A percentile compares a stretch with the other conserved stretches of the same genome.
Conservation (phyloP, 2,888 invertebrate genomes). For the Meiosimyza platycephala region DNA sequence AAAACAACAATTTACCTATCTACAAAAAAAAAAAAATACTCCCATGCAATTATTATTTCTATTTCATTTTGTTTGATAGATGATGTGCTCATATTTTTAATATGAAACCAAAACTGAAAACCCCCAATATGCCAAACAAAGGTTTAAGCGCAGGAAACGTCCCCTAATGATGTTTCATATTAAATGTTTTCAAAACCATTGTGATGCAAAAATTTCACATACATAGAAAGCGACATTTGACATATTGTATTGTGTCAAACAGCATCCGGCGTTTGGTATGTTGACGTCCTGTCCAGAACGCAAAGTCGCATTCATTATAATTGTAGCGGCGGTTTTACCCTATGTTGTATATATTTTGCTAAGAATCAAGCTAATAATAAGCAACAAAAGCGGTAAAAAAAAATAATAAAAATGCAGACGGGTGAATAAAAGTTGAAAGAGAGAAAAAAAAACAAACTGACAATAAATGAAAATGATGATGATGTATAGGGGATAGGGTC, state of each 20-base stretch:
- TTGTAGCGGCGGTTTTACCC: slow-evolving; percentile 4
- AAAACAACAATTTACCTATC: too few species aligned
- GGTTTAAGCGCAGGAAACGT: not conserved
- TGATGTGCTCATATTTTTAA: too few species aligned
- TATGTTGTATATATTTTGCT: slow-evolving; percentile 19
- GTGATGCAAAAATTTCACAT: slow-evolving; percentile 18
- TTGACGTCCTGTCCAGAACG: too few species aligned
- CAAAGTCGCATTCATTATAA: slow-evolving; percentile 2
- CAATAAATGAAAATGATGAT: not conserved
- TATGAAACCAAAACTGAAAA: not conserved
- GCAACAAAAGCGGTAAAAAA: slow-evolving; percentile 29
- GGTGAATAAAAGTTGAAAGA: not conserved
- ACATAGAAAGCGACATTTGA: slow-evolving; percentile 14
- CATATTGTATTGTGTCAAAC: slow-evolving; percentile 23
- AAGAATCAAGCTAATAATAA: slow-evolving; percentile 44
- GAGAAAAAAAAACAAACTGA: slow-evolving; percentile 15
- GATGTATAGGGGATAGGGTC: slow-evolving; percentile 15
- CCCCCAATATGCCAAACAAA: not conserved
- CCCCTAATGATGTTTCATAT: not conserved
- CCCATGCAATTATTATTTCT: too few species aligned
- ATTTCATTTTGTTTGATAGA: too few species aligned
- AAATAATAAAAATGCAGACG: not conserved
- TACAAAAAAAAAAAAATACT: too few species aligned
- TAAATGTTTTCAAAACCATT: not conserved
- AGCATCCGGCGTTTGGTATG: slow-evolving; percentile 7